Evolutionary conservation across 2,797 vertebrate species (phyloP), one percentile per base, ranked within the genome.

Genomic region (Bryconaethiops microstoma): DNA sequence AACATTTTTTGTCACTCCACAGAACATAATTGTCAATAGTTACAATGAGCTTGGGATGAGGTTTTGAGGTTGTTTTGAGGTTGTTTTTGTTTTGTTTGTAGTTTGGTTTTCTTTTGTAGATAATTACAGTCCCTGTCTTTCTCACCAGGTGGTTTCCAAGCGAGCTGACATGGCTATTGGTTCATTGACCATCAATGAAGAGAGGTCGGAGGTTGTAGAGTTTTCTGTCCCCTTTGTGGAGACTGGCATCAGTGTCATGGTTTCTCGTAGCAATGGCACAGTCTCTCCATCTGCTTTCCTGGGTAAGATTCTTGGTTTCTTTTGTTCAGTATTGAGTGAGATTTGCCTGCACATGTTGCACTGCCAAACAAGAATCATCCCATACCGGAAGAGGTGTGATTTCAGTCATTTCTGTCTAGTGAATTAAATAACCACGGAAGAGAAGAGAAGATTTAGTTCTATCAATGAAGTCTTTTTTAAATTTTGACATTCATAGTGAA

Each of bases 221-320:
- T 97, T 97, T 89, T 97, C 96, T 0, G 96, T 97, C 5, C 96
- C 96, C 0, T 97, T 97, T 55, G 96, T 97, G 69, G 96, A 97
- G 91, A 97, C 96, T 0, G 96, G 96, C 80, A 97, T 97, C 91
- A 97, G 96, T 67, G 96, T 97, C 83, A 97, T 97, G 96, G 96
- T 97, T 72, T 96, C 96, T 0, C 95, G 96, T 5, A 97, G 96
- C 92, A 97, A 97, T 0, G 96, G 96, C 86, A 97, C 96, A 0
- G 96, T 97, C 6, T 97, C 96, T 0, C 96, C 96, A 1, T 97
- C 96, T 0, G 96, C 96, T 77, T 97, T 97, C 84, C 94, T 97
- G 0, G 96, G 96, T 97, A 83, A 91, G 92, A 74, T 23, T 57
- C 25, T 39, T 64, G 14, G n/a, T 7, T 76, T 80, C 29, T 29